Percentiles rank a stretch among this genome's conserved stretches.
Evolutionary conservation across 23 tunicate genomes (phyloP).

Genomic region (Trididemnum clinides): DNA sequence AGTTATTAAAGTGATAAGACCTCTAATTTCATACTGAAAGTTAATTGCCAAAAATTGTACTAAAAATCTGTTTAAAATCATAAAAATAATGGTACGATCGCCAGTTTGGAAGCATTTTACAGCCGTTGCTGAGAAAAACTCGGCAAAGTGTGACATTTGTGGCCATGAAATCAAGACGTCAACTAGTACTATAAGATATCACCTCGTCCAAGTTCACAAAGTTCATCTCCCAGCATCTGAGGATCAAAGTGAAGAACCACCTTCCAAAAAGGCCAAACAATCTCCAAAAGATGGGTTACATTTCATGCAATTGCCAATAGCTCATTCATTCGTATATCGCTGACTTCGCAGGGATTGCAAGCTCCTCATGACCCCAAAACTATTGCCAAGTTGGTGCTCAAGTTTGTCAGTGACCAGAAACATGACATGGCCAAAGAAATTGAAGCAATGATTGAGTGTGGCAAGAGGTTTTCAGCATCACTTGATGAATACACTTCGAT

Average conservation of each 20-base stretch:
- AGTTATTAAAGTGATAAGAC: slow-evolving; percentile 9
- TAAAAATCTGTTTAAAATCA: slow-evolving; percentile 10
- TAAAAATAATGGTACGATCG: slow-evolving; percentile 24
- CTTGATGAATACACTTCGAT: no score
- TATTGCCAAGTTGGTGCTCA: no score
- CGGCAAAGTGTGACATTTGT: slow-evolving; percentile 34
- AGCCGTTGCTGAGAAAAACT: slow-evolving; percentile 28
- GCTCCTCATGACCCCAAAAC: no score
- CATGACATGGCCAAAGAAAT: no score
- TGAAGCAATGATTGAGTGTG: no score
- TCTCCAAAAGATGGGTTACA: background rate
- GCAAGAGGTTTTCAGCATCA: no score
- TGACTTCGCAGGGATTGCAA: no score
- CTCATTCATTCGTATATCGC: no score
- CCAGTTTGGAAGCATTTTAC: slow-evolving; percentile 35
- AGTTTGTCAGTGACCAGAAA: no score
- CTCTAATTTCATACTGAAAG: slow-evolving; percentile 12
- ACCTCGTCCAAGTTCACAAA: slow-evolving; percentile 28
- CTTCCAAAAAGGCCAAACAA: slow-evolving; percentile 27
- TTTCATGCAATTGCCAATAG: slow-evolving; percentile 16
- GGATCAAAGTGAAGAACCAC: slow-evolving; percentile 34
- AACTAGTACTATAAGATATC: slow-evolving; percentile 19
- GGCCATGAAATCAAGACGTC: slow-evolving; percentile 28
- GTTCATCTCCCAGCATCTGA: slow-evolving; percentile 21
- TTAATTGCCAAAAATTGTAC: background rate